These are phyloP conservation scores for Aricia artaxerxes DNA, from an alignment of 2,888 invertebrate species.

Conservation along the genomic window DNA sequence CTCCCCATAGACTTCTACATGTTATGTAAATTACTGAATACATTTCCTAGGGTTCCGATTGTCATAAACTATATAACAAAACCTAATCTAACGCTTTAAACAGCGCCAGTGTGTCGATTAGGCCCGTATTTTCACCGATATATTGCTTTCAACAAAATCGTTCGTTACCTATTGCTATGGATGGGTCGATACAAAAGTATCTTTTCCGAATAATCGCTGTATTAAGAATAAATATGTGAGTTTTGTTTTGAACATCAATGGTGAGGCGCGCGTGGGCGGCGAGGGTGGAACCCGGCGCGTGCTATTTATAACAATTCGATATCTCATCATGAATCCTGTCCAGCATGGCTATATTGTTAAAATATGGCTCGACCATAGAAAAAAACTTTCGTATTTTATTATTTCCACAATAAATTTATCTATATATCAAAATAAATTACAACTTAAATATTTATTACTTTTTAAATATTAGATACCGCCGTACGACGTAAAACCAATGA, in stretches of 20 bases:
- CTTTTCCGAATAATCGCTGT: background rate
- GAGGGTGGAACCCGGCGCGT: slow-evolving; percentile 2
- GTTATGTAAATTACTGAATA: slow-evolving; percentile 27
- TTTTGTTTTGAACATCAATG: background rate
- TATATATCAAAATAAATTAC: slow-evolving; percentile 43
- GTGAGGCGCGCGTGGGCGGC: background rate
- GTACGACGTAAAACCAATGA: slow-evolving; percentile 36
- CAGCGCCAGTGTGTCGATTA: background rate
- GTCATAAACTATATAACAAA: slow-evolving; percentile 1
- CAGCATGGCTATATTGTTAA: background rate
- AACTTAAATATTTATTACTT: slow-evolving; percentile 42
- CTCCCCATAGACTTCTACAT: slow-evolving; percentile 26
- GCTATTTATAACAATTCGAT: slow-evolving; percentile 1
- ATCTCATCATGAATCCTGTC: background rate
- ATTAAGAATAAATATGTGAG: background rate
- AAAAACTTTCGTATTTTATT: slow-evolving; percentile 22
- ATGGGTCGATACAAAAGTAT: slow-evolving; percentile 12
- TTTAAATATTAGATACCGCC: slow-evolving; percentile 38
- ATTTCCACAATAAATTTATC: slow-evolving; percentile 39
- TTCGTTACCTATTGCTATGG: background rate
- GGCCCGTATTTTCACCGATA: slow-evolving; percentile 6
- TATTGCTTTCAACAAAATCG: slow-evolving; percentile 1
- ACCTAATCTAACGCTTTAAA: slow-evolving; percentile 24
- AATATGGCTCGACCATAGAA: slow-evolving; percentile 8
- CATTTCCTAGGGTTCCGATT: slow-evolving; percentile 21